Evolutionary conservation across 2,113 vertebrate genomes (phyloP).

Genomic region (Brachirus orientalis): DNA sequence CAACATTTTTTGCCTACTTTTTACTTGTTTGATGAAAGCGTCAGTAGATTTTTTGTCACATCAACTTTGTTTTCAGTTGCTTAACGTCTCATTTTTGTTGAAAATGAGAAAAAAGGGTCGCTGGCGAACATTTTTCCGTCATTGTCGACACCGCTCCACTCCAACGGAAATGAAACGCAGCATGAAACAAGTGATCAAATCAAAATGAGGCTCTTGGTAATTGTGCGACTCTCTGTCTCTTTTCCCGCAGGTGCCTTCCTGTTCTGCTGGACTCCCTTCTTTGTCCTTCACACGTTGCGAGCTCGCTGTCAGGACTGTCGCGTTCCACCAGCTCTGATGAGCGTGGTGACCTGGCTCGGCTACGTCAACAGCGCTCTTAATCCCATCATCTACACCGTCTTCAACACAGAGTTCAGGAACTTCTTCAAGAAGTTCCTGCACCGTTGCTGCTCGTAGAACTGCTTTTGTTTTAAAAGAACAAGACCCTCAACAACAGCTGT

Average conservation of each 20-base stretch:
- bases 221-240: neutral
- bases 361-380: slow-evolving; percentile 97
- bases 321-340: slow-evolving; percentile 86
- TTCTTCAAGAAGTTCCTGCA: slow-evolving; percentile 89
- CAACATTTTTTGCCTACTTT: too few relatives aligned
- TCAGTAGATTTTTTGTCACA: too few relatives aligned
- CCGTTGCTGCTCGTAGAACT: slow-evolving; percentile 66
- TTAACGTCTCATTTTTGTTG: too few relatives aligned
- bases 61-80: too few relatives aligned
- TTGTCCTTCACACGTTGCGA: slow-evolving; percentile 90
- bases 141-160: too few relatives aligned
- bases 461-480: too few relatives aligned
- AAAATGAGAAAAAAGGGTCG: too few relatives aligned
- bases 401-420: slow-evolving; percentile 92
- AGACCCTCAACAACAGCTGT: slow-evolving; percentile 9
- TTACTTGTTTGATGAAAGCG: too few relatives aligned
- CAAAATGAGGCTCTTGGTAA: neutral
- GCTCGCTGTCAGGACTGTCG: slow-evolving; percentile 87
- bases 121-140: too few relatives aligned
- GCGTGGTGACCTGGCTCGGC: slow-evolving; percentile 95
- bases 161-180: too few relatives aligned
- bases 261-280: slow-evolving; percentile 97
- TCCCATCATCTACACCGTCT: slow-evolving; percentile 93
- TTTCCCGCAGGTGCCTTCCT: slow-evolving; percentile 87
- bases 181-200: neutral